These are phyloP conservation scores for Fragum fragum DNA, from an alignment of 2,888 invertebrate species.

Conservation along the genomic window DNA sequence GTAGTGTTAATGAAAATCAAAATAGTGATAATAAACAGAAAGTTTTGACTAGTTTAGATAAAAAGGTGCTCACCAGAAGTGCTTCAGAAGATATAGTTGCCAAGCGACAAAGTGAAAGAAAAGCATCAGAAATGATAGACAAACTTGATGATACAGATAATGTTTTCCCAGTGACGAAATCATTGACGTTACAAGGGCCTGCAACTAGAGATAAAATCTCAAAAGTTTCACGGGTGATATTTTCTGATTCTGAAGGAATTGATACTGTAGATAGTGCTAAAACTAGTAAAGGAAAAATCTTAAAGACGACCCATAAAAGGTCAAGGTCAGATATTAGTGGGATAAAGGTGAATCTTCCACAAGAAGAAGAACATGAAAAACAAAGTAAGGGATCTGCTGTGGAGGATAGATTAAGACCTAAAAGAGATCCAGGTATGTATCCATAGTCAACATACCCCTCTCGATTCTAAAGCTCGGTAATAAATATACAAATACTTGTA, in stretches of 20 bases:
- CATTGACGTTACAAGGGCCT: constrained; percentile 36
- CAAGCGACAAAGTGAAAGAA: constrained; percentile 25
- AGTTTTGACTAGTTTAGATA: constrained; percentile 15
- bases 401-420: constrained; percentile 10
- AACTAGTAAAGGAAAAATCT: constrained; percentile 41
- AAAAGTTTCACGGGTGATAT: constrained; percentile 55
- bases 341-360: constrained; percentile 36
- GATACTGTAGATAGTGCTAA: constrained; percentile 48
- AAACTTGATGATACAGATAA: constrained; percentile 53
- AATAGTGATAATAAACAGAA: constrained; percentile 9
- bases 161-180: constrained; percentile 48
- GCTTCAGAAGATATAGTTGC: constrained; percentile 53
- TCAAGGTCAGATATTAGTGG: constrained; percentile 77
- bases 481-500: too few species aligned
- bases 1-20: constrained; percentile 16
- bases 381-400: not conserved
- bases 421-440: constrained; percentile 1
- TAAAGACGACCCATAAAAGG: constrained; percentile 73
- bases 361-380: constrained; percentile 2
- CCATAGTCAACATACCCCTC: too few species aligned
- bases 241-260: constrained; percentile 72
- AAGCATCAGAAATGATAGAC: constrained; percentile 58
- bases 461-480: too few species aligned
- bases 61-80: constrained; percentile 56
- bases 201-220: constrained; percentile 23